phyloP scores from a whole-genome alignment of 2,888 invertebrate genomes.

The Micoletzkya japonica region DNA sequence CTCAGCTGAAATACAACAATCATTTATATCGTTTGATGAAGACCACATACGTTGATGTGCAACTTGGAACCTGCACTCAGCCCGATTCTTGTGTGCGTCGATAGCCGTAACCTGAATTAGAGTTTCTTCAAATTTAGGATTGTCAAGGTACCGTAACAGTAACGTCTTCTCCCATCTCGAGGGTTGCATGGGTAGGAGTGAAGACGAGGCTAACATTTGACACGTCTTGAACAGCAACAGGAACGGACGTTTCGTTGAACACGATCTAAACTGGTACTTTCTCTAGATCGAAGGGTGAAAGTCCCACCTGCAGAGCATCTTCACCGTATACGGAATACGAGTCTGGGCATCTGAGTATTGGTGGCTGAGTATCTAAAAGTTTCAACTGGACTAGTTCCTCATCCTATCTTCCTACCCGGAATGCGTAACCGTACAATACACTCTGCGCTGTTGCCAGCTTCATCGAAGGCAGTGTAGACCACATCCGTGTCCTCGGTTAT shows the following conservation, averaged over 20 bases:
- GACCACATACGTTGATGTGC: conserved; percentile 52
- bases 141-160: conserved; percentile 39
- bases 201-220: conserved; percentile 61
- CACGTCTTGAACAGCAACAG: conserved; percentile 60
- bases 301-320: conserved; percentile 19
- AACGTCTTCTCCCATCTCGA: conserved; percentile 48
- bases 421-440: conserved; percentile 87
- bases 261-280: conserved; percentile 33
- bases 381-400: too few species aligned
- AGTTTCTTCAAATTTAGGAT: background rate
- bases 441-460: conserved; percentile 93
- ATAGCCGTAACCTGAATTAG: conserved; percentile 50
- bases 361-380: conserved; percentile 62
- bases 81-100: conserved; percentile 60
- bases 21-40: too few species aligned
- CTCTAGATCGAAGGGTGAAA: background rate
- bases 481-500: conserved; percentile 46
- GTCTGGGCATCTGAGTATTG: conserved; percentile 63
- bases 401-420: conserved; percentile 50
- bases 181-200: conserved; percentile 48
- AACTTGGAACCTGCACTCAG: conserved; percentile 63
- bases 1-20: conserved; percentile 48
- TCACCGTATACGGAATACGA: conserved; percentile 51
- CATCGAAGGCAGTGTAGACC: conserved; percentile 93
- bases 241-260: conserved; percentile 59